These are phyloP conservation scores for Spongilla lacustris DNA, from an alignment of 37 sponge, comb jelly and placozoan species.

Conservation along the genomic window DNA sequence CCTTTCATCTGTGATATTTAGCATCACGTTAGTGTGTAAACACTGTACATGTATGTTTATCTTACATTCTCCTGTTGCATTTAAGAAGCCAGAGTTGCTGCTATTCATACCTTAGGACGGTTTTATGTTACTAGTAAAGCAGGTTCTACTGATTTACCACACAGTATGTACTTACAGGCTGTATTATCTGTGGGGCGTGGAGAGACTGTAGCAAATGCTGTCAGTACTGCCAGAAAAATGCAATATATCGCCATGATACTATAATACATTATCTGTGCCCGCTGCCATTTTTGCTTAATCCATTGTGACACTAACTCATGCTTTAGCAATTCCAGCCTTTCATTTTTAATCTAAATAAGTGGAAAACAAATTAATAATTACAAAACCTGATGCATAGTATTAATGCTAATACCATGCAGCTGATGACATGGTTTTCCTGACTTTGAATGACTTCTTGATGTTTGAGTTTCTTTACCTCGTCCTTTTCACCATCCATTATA, in stretches of 20 bases:
- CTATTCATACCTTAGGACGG: too few species aligned
- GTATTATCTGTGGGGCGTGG: not conserved
- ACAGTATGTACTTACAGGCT: not conserved
- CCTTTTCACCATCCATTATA: not conserved
- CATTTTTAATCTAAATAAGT: not conserved
- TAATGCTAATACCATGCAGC: not conserved
- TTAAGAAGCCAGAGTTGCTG: too few species aligned
- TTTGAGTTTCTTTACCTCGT: not conserved
- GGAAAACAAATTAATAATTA: too few species aligned
- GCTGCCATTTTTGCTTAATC: not conserved
- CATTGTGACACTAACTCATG: not conserved
- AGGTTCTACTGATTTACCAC: too few species aligned
- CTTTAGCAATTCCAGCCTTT: not conserved
- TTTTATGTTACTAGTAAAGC: too few species aligned
- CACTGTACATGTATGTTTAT: too few species aligned
- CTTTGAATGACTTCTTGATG: not conserved
- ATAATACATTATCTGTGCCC: not conserved
- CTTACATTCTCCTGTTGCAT: too few species aligned
- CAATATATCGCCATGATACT: not conserved
- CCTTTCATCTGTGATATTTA: too few species aligned
- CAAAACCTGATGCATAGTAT: too few species aligned
- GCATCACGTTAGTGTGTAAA: too few species aligned
- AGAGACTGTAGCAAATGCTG: not conserved
- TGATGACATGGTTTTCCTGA: not conserved
- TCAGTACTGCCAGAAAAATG: not conserved